A percentile compares a stretch with the other conserved stretches of the same genome.
phyloP scores from a whole-genome alignment of 2,113 vertebrate genomes.

The Rallus limicola region DNA sequence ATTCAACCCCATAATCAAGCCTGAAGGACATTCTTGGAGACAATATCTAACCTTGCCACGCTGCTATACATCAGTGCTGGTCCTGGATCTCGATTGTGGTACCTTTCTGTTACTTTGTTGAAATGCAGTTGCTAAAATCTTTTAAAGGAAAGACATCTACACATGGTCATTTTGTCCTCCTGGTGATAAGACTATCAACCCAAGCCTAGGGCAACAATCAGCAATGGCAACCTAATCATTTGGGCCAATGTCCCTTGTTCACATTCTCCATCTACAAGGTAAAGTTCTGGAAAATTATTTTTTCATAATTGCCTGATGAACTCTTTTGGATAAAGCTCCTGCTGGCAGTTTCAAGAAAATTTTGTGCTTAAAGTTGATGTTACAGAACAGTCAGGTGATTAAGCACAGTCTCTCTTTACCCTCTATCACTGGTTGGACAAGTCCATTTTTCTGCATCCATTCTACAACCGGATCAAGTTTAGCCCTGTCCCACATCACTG shows the following conservation, averaged over 20 bases:
- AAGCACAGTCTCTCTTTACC: background rate
- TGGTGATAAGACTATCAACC: background rate
- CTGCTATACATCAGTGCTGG: background rate
- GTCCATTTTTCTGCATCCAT: background rate
- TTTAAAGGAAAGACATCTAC: background rate
- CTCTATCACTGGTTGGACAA: background rate
- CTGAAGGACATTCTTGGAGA: background rate
- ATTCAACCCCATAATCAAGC: fast-evolving
- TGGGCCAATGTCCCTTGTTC: background rate
- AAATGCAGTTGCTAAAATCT: background rate
- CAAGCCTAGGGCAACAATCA: background rate
- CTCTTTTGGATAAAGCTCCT: background rate
- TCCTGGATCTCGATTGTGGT: background rate
- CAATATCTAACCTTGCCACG: background rate
- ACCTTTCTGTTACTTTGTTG: background rate
- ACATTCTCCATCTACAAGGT: background rate
- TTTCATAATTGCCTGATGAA: background rate
- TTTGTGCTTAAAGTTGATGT: background rate
- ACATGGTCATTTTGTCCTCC: background rate
- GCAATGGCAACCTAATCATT: fast-evolving
- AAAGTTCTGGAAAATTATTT: background rate
- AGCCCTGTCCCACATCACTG: background rate
- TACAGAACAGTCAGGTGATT: background rate
- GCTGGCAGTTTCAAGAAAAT: background rate
- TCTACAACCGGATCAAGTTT: background rate